phyloP scores from a whole-genome alignment of 2,797 vertebrate genomes.

The Acanthopagrus latus region DNA sequence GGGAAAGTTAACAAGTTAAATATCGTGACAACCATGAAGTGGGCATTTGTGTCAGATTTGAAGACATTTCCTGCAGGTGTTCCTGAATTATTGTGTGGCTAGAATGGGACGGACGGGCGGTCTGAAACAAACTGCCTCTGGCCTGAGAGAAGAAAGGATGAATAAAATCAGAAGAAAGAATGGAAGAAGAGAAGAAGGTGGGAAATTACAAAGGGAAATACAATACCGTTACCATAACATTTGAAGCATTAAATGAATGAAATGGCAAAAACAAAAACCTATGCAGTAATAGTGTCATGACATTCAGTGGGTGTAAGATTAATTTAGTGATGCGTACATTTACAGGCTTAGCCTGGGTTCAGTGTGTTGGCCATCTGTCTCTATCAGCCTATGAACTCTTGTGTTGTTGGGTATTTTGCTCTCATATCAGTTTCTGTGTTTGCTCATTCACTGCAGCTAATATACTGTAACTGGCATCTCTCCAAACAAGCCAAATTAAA shows the following conservation, averaged over 20 bases:
- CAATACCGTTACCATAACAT: background rate
- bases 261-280: background rate
- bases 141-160: background rate
- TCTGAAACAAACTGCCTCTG: no score
- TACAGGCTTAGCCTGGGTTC: background rate
- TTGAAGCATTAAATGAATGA: background rate
- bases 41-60: no score
- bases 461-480: conserved; percentile 3
- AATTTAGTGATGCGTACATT: background rate
- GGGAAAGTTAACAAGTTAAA: no score
- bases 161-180: background rate
- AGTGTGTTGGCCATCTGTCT: background rate
- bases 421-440: background rate
- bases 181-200: background rate
- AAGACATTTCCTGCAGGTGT: no score
- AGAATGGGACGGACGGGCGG: no score
- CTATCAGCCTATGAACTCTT: background rate
- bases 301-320: background rate
- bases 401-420: background rate
- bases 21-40: no score
- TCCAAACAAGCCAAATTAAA: conserved; percentile 12
- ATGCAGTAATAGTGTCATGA: background rate
- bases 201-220: background rate
- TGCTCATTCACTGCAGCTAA: conserved; percentile 4
- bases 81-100: no score